These are phyloP conservation scores for Rhabdornis inornatus DNA, from an alignment of 2,113 vertebrate genomes.

Conservation along the genomic window DNA sequence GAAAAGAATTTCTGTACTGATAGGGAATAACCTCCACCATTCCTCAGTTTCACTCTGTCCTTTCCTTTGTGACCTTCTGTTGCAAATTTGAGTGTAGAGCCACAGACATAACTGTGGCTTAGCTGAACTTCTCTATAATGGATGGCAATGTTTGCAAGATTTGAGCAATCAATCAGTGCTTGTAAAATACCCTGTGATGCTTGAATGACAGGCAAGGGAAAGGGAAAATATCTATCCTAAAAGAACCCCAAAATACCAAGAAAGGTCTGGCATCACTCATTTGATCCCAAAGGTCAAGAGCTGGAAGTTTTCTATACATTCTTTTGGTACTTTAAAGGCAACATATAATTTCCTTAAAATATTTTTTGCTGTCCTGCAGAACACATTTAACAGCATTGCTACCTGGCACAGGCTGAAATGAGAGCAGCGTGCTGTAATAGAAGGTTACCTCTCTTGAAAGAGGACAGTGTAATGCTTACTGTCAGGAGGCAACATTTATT, in stretches of 20 bases:
- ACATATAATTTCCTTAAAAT: neutral
- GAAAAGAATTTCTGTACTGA: neutral
- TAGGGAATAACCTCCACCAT: neutral
- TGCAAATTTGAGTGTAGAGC: neutral
- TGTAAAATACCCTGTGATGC: neutral
- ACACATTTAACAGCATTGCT: neutral
- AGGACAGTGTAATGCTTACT: constrained; percentile 6
- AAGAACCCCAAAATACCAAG: fast-evolving
- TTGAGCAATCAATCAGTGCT: neutral
- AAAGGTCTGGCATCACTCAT: neutral
- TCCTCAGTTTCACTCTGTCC: neutral
- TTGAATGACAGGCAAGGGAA: neutral
- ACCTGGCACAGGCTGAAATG: neutral
- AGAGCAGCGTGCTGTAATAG: neutral
- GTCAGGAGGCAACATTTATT: constrained; percentile 28
- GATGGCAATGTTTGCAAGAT: neutral
- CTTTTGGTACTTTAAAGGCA: neutral
- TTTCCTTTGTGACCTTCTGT: neutral
- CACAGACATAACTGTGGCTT: neutral
- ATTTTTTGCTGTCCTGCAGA: neutral
- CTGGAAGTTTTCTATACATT: neutral
- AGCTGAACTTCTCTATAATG: neutral
- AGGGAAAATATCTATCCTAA: neutral
- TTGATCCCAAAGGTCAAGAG: neutral
- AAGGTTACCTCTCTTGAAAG: neutral